phyloP scores from a whole-genome alignment of 2,888 invertebrate species.

The Leptogaster cylindrica region DNA sequence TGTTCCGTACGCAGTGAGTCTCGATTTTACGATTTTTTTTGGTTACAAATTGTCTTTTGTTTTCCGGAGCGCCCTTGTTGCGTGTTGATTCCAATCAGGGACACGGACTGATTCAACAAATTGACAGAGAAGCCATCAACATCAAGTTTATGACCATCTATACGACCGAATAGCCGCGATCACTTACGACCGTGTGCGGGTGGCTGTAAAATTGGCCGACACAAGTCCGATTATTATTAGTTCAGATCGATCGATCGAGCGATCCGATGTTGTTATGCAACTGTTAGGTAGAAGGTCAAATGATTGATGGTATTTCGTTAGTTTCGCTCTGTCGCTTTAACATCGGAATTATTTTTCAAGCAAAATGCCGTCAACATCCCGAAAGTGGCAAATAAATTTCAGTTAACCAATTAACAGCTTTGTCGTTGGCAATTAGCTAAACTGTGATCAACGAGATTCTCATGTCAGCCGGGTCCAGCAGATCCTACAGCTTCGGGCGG shows the following conservation, averaged over 20 bases:
- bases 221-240: not conserved
- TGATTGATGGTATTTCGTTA: slow-evolving; percentile 8
- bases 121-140: not conserved
- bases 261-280: slow-evolving; percentile 20
- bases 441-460: slow-evolving; percentile 30
- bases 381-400: slow-evolving; percentile 24
- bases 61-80: not conserved
- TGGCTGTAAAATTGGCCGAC: not conserved
- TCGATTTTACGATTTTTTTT: slow-evolving; percentile 33
- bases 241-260: not conserved
- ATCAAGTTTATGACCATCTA: not conserved
- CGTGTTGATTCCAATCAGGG: slow-evolving; percentile 24
- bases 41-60: slow-evolving; percentile 19
- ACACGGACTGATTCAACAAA: slow-evolving; percentile 11
- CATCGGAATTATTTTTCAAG: not conserved
- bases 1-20: slow-evolving; percentile 10
- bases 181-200: slow-evolving; percentile 12
- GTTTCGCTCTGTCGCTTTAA: not conserved
- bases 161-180: not conserved
- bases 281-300: not conserved
- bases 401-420: slow-evolving; percentile 19
- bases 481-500: not conserved
- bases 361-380: not conserved
- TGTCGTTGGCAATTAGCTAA: slow-evolving; percentile 13
- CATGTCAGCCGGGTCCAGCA: not conserved